Conservation (phyloP, 1,140 invertebrate genomes). For the Dendrolimus punctatus region DNA sequence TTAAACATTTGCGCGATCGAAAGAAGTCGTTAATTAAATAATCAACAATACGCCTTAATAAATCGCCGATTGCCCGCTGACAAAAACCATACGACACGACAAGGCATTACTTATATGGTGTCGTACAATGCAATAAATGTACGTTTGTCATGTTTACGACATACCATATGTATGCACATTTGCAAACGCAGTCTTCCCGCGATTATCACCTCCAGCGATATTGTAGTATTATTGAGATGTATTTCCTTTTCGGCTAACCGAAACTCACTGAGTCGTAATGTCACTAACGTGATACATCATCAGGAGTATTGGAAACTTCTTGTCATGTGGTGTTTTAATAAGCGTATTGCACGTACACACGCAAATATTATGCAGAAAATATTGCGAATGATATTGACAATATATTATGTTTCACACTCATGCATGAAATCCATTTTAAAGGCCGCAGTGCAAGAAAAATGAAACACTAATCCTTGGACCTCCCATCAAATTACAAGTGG, state of each 20-base stretch:
- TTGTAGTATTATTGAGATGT: constrained; percentile 34
- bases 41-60: constrained; percentile 51
- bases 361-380: no score
- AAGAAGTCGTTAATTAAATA: constrained; percentile 47
- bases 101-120: constrained; percentile 49
- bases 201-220: constrained; percentile 36
- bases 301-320: not conserved
- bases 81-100: constrained; percentile 47
- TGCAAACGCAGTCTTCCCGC: constrained; percentile 22
- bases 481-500: constrained; percentile 41
- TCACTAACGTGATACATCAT: constrained; percentile 2
- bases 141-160: constrained; percentile 60
- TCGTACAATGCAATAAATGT: constrained; percentile 49
- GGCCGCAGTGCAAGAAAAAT: constrained; percentile 8
- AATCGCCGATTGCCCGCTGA: constrained; percentile 58
- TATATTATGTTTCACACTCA: not conserved
- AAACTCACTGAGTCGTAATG: not conserved
- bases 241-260: constrained; percentile 15
- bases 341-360: no score
- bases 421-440: not conserved
- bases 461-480: constrained; percentile 21
- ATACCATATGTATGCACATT: constrained; percentile 35
- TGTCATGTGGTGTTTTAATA: not conserved
- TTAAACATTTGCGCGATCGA: constrained; percentile 21
- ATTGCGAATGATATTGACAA: no score